A percentile compares a stretch with the other conserved stretches of the same genome.
These are phyloP conservation scores for Corydoras sp. DNA, from an alignment of 2,113 vertebrate species.

Conservation along the genomic window DNA sequence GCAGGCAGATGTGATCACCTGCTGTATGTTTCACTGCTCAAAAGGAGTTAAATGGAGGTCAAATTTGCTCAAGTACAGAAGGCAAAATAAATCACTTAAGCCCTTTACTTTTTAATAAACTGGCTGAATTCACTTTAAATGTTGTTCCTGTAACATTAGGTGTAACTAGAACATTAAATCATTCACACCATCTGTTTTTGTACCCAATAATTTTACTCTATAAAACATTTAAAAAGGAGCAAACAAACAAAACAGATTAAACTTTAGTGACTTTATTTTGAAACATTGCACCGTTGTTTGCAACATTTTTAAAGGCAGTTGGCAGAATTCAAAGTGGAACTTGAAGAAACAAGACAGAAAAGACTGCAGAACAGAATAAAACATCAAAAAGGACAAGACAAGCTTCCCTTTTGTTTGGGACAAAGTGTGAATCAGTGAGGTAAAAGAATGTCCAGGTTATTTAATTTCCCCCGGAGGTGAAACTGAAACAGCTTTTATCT, in stretches of 20 bases:
- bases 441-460: slow-evolving; percentile 23
- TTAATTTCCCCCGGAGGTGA: not conserved
- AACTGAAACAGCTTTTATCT: not conserved
- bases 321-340: slow-evolving; percentile 14
- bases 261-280: slow-evolving; percentile 31
- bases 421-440: not conserved
- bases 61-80: no score
- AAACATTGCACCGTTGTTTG: slow-evolving; percentile 19
- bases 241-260: not conserved
- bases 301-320: not conserved
- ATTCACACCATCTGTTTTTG: no score
- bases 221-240: not conserved
- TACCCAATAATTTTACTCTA: not conserved
- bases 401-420: slow-evolving; percentile 9
- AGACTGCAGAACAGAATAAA: slow-evolving; percentile 6
- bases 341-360: not conserved
- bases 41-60: no score
- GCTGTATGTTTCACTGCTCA: no score
- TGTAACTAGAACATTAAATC: no score
- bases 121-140: no score
- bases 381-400: slow-evolving; percentile 23
- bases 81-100: no score
- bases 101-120: no score
- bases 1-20: no score
- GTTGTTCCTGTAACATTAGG: no score